Percentiles rank a stretch among this genome's conserved stretches.
Conservation (phyloP, 2,113 vertebrate species). For the Corvus hawaiiensis region DNA sequence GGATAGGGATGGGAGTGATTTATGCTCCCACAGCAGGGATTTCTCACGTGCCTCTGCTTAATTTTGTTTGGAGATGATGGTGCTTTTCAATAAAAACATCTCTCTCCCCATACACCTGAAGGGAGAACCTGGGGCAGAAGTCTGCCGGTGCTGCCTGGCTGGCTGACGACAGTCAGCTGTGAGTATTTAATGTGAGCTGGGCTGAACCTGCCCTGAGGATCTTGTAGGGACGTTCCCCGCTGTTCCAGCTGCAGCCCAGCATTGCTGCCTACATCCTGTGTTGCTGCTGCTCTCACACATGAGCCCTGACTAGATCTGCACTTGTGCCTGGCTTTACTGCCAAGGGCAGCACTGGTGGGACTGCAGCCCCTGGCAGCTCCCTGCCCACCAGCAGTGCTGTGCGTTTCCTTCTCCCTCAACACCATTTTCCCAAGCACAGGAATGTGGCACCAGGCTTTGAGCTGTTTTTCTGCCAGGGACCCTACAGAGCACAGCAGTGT, state of each 20-base stretch:
- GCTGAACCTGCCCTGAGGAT: neutral
- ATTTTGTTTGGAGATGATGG: neutral
- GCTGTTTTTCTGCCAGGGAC: neutral
- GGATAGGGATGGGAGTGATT: neutral
- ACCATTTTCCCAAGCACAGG: neutral
- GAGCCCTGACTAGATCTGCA: accelerated
- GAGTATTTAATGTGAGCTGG: accelerated
- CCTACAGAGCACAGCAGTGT: accelerated
- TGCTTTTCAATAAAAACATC: neutral
- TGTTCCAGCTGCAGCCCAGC: neutral
- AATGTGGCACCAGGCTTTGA: neutral
- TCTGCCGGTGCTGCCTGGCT: accelerated
- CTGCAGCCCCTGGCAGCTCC: neutral
- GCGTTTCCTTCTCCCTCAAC: neutral
- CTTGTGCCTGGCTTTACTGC: neutral
- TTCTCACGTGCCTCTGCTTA: accelerated
- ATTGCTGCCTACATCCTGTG: accelerated
- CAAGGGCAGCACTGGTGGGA: neutral
- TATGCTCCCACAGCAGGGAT: neutral
- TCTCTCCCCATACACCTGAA: neutral
- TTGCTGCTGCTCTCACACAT: accelerated
- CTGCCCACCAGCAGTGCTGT: neutral
- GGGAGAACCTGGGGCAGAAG: neutral
- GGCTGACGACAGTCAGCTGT: accelerated
- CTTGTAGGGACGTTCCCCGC: neutral